Conservation (phyloP, 2,113 vertebrate species). For the Nymphicus hollandicus region DNA sequence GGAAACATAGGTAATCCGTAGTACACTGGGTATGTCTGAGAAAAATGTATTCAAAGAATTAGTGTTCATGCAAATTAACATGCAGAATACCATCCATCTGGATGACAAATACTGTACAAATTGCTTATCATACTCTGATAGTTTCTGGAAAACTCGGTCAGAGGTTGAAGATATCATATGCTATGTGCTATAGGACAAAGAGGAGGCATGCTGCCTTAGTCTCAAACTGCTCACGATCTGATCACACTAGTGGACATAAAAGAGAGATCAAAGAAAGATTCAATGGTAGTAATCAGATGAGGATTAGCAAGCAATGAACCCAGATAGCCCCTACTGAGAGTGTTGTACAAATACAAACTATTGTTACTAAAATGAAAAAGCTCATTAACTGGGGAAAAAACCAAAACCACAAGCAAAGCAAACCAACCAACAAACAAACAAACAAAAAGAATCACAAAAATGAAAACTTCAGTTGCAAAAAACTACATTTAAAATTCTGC, state of each 20-base stretch:
- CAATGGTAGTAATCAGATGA: not conserved
- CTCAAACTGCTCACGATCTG: not conserved
- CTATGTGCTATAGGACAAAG: accelerated
- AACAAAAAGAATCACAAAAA: not conserved
- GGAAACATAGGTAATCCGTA: not conserved
- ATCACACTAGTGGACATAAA: not conserved
- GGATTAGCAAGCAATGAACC: not conserved
- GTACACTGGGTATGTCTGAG: not conserved
- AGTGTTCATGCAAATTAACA: not conserved
- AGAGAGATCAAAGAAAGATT: not conserved
- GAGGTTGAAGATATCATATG: not conserved
- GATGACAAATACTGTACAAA: not conserved
- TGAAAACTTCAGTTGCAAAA: not conserved
- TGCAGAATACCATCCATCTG: not conserved
- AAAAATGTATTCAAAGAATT: not conserved
- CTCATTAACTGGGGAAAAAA: not conserved
- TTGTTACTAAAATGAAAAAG: not conserved
- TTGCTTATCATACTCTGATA: not conserved
- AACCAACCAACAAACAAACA: not conserved
- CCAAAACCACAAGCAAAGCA: not conserved
- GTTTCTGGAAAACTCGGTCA: not conserved
- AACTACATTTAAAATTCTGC: not conserved
- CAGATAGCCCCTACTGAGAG: not conserved
- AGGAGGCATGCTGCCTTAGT: not conserved
- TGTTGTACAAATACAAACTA: not conserved